Conservation (phyloP, 2,888 invertebrate species). For the Eilema sororculum region DNA sequence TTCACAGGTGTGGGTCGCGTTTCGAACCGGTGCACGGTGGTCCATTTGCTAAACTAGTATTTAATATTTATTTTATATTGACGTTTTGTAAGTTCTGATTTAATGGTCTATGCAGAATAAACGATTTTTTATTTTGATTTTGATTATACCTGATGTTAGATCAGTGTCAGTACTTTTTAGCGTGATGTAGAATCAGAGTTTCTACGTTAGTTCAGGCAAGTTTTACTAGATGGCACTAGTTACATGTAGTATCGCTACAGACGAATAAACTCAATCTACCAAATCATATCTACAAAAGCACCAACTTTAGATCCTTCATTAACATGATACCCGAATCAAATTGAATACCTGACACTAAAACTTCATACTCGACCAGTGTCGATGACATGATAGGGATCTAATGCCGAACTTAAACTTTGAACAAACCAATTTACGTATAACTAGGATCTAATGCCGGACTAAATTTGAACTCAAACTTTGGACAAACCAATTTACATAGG, state of each 20-base stretch:
- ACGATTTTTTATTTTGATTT: too few relatives aligned
- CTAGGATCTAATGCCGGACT: not conserved
- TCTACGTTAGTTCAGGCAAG: too few relatives aligned
- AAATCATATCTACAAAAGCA: not conserved
- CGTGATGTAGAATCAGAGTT: too few relatives aligned
- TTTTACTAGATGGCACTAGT: too few relatives aligned
- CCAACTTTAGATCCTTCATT: not conserved
- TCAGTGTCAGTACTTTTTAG: too few relatives aligned
- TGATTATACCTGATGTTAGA: too few relatives aligned
- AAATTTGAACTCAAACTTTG: constrained; percentile 37
- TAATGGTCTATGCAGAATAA: too few relatives aligned
- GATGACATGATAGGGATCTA: not conserved
- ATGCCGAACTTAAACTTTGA: constrained; percentile 28
- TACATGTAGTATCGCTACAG: not conserved
- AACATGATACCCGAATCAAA: not conserved
- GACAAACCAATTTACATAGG: constrained; percentile 18
- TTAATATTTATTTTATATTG: too few relatives aligned
- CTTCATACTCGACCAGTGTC: not conserved
- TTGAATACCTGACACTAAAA: not conserved
- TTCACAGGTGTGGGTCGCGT: too few relatives aligned
- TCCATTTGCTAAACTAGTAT: too few relatives aligned
- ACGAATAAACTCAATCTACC: not conserved
- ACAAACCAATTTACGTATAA: constrained; percentile 17
- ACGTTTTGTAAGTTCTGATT: too few relatives aligned
- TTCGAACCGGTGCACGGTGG: too few relatives aligned